These are phyloP conservation scores for Sturnus vulgaris DNA, from an alignment of 2,113 vertebrate genomes.

Conservation along the genomic window DNA sequence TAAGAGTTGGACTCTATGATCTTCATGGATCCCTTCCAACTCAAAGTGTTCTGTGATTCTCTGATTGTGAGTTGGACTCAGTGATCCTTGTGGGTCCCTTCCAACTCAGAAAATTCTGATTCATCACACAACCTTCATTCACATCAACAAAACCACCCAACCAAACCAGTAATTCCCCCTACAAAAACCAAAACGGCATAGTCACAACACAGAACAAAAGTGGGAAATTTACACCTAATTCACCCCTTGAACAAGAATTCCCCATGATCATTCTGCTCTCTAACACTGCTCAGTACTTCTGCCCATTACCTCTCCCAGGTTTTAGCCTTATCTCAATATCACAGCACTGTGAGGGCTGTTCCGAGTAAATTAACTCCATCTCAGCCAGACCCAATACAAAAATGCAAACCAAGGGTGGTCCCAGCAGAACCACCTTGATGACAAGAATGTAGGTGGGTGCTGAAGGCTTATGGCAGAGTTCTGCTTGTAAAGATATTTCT, in stretches of 20 bases:
- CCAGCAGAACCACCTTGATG: neutral
- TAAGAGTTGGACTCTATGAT: neutral
- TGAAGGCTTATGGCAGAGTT: neutral
- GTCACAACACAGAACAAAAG: neutral
- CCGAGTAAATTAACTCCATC: neutral
- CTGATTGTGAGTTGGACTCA: neutral
- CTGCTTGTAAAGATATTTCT: neutral
- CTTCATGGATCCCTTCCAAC: neutral
- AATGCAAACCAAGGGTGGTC: neutral
- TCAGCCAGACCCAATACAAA: neutral
- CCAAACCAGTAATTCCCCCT: neutral
- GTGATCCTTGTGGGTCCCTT: neutral
- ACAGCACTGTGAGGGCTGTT: neutral
- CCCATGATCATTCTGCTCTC: neutral
- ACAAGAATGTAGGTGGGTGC: neutral
- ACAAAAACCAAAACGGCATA: neutral
- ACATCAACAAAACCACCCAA: neutral
- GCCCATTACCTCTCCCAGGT: neutral
- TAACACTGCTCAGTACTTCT: neutral
- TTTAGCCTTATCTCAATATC: neutral
- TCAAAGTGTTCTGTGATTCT: neutral
- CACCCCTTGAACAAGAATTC: neutral
- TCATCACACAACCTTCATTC: neutral
- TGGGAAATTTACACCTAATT: no score
- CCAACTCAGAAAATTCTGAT: neutral